Evolutionary conservation across 1,140 invertebrate genomes (phyloP).

Genomic region (Diachasma alloeum): DNA sequence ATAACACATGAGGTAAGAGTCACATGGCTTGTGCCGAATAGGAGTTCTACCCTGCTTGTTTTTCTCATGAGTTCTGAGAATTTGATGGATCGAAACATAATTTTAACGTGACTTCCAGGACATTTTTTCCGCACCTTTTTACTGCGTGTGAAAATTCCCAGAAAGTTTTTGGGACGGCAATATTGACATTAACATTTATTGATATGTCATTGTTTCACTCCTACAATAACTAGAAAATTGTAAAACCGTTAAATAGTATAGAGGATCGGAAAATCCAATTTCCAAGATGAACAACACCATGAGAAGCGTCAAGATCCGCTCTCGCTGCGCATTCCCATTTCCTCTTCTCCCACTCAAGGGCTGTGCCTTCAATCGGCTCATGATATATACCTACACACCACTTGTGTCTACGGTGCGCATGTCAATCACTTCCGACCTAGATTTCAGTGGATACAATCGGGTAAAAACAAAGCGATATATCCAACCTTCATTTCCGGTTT

Average conservation of each 20-base stretch:
- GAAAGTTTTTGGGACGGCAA: too few species aligned
- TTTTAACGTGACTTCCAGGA: too few species aligned
- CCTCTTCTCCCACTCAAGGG: neutral
- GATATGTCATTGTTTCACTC: neutral
- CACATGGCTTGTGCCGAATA: too few species aligned
- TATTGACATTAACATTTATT: neutral
- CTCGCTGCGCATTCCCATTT: neutral
- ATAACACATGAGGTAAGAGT: too few species aligned
- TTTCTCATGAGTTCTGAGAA: too few species aligned
- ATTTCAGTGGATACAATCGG: slow-evolving; percentile 4
- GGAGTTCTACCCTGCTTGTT: too few species aligned
- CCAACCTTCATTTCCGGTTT: slow-evolving; percentile 7
- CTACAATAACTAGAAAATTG: neutral
- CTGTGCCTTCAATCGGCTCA: neutral
- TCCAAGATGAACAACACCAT: slow-evolving; percentile 29
- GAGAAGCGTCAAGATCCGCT: slow-evolving; percentile 31
- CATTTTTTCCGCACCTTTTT: neutral
- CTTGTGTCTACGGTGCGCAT: neutral
- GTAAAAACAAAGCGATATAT: neutral
- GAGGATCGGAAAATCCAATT: slow-evolving; percentile 32
- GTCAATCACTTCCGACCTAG: slow-evolving; percentile 1
- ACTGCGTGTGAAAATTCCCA: too few species aligned
- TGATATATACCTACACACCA: neutral
- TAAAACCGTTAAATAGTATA: neutral
- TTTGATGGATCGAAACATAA: too few species aligned